phyloP scores from a whole-genome alignment of 2,113 vertebrate species.

The Mormyrus lacerda region DNA sequence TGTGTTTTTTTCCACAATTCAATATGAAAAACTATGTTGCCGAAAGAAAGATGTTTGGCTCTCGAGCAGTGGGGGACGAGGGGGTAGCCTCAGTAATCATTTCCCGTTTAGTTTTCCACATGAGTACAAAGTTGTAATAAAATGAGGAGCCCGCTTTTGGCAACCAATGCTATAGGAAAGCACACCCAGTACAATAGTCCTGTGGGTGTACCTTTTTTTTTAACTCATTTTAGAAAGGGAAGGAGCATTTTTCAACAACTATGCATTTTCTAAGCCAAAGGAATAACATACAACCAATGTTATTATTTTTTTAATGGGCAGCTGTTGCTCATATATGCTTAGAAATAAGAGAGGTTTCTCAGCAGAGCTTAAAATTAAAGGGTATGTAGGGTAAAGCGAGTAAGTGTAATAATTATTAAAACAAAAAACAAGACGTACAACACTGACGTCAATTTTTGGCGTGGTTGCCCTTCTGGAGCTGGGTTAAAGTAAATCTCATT shows the following conservation, averaged over 20 bases:
- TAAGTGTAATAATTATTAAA: neutral
- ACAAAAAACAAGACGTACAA: slow-evolving; percentile 1
- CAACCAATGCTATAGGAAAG: slow-evolving; percentile 35
- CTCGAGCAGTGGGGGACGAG: slow-evolving; percentile 18
- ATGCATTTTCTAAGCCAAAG: slow-evolving; percentile 28
- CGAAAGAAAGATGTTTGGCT: slow-evolving; percentile 26
- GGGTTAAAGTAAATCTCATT: neutral
- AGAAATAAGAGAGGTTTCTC: slow-evolving; percentile 48
- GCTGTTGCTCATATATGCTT: slow-evolving; percentile 49
- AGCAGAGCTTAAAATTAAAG: slow-evolving; percentile 49
- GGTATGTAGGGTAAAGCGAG: slow-evolving; percentile 17
- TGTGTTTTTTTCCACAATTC: slow-evolving; percentile 39
- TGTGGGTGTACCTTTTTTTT: slow-evolving; percentile 25
- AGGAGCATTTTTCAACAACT: slow-evolving; percentile 36
- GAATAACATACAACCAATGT: slow-evolving; percentile 31
- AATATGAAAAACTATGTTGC: slow-evolving; percentile 38
- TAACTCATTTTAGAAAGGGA: slow-evolving; percentile 30
- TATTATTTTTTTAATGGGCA: slow-evolving; percentile 40
- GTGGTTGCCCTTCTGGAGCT: neutral
- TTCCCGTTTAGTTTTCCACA: slow-evolving; percentile 23
- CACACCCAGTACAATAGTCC: slow-evolving; percentile 8
- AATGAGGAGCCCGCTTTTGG: slow-evolving; percentile 36
- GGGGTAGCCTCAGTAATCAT: slow-evolving; percentile 27
- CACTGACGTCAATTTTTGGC: neutral
- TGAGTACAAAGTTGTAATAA: slow-evolving; percentile 47